phyloP scores from a whole-genome alignment of 2,888 invertebrate species.

The Machimus atricapillus region DNA sequence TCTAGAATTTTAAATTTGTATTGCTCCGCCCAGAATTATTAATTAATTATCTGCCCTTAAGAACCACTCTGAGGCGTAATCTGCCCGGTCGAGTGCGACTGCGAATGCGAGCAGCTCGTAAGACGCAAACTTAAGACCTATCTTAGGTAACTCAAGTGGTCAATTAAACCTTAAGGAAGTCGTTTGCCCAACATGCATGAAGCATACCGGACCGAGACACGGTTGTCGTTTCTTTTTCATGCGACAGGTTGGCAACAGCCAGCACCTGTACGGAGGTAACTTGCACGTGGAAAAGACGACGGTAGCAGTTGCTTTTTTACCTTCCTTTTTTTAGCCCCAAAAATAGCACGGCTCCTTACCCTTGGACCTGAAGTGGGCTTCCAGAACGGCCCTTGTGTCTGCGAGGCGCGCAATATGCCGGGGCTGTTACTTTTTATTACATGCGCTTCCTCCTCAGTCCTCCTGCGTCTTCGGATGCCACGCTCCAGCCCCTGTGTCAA shows the following conservation, averaged over 20 bases:
- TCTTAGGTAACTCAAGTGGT: not conserved
- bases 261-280: not conserved
- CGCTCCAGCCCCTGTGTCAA: not conserved
- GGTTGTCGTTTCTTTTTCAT: not conserved
- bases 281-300: not conserved
- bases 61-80: not conserved
- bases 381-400: not conserved
- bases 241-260: not conserved
- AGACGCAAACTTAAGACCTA: not conserved
- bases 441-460: not conserved
- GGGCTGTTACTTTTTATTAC: not conserved
- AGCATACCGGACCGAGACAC: not conserved
- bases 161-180: conserved; percentile 27
- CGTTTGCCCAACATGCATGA: conserved; percentile 32
- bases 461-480: not conserved
- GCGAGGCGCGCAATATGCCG: not conserved
- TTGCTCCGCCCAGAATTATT: no score
- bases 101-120: not conserved
- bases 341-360: not conserved
- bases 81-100: not conserved
- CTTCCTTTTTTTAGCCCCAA: not conserved
- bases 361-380: not conserved
- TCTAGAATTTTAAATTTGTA: no score
- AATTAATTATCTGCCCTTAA: not conserved
- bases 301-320: not conserved